Percentiles rank a stretch among this genome's conserved stretches.
phyloP scores from a whole-genome alignment of 1,140 invertebrate genomes.

The Dryas iulia region DNA sequence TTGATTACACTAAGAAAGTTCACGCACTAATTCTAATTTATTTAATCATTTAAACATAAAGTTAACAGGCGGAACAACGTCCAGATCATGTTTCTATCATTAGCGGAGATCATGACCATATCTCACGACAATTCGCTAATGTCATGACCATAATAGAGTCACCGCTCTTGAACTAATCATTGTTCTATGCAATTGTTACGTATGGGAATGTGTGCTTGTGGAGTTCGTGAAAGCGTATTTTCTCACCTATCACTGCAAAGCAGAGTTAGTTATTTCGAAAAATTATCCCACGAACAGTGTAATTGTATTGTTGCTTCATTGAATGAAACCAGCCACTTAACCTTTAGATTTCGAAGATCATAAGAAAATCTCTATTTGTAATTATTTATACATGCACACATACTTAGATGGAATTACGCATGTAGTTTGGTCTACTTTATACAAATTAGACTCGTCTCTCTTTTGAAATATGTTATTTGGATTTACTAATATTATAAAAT shows the following conservation, averaged over 20 bases:
- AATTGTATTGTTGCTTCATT: conserved; percentile 37
- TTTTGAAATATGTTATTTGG: background rate
- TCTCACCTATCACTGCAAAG: conserved; percentile 49
- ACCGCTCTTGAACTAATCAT: conserved; percentile 57
- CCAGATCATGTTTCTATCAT: conserved; percentile 26
- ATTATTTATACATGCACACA: no score
- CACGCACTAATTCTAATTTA: background rate
- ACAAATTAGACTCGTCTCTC: background rate
- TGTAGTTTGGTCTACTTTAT: background rate
- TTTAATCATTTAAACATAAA: background rate
- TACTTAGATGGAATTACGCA: background rate
- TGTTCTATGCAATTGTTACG: conserved; percentile 51
- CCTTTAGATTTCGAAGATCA: conserved; percentile 33
- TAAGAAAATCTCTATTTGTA: conserved; percentile 13
- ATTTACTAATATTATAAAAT: background rate
- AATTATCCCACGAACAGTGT: conserved; percentile 38
- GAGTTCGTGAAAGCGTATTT: conserved; percentile 62
- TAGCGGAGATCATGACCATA: conserved; percentile 29
- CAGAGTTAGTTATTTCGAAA: conserved; percentile 45
- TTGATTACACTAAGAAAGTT: background rate
- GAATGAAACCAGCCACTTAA: conserved; percentile 31
- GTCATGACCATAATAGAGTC: conserved; percentile 37
- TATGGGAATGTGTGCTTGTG: conserved; percentile 48
- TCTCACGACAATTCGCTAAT: conserved; percentile 35
- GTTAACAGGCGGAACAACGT: background rate